Percentiles rank a stretch among this genome's conserved stretches.
These are phyloP conservation scores for Aspiorhynchus laticeps DNA, from an alignment of 2,113 vertebrate genomes.

Conservation along the genomic window DNA sequence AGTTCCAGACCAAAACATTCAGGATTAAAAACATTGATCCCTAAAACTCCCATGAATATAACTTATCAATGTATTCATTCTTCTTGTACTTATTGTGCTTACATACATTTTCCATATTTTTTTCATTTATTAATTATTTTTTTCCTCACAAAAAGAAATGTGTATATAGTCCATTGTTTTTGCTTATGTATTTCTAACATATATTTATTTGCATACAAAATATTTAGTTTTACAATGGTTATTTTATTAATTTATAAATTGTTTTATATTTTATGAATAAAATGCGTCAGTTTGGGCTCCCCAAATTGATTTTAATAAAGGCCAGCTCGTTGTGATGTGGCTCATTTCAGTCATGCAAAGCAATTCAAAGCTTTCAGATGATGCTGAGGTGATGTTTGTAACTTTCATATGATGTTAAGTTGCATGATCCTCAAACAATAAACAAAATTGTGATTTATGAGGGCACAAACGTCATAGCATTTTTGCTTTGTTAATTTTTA, in stretches of 20 bases:
- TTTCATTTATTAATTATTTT: neutral
- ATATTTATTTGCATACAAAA: neutral
- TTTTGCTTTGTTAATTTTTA: neutral
- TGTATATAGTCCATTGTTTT: constrained; percentile 14
- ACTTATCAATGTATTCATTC: neutral
- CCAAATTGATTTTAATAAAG: neutral
- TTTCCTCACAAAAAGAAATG: neutral
- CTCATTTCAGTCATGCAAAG: neutral
- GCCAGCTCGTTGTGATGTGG: neutral
- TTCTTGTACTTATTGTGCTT: neutral
- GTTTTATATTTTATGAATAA: neutral
- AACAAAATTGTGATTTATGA: neutral
- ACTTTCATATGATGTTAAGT: neutral
- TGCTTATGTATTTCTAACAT: neutral
- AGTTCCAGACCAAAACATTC: neutral
- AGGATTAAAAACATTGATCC: neutral
- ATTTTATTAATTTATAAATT: neutral
- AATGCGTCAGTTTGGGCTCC: neutral
- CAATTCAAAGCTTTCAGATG: neutral
- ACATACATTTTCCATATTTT: neutral
- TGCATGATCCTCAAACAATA: constrained; percentile 5
- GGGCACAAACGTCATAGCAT: neutral
- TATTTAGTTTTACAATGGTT: neutral
- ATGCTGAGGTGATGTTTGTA: neutral
- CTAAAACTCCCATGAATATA: neutral